Evolutionary conservation across 2,797 vertebrate genomes (phyloP).

Genomic region (Labeo calbasu): DNA sequence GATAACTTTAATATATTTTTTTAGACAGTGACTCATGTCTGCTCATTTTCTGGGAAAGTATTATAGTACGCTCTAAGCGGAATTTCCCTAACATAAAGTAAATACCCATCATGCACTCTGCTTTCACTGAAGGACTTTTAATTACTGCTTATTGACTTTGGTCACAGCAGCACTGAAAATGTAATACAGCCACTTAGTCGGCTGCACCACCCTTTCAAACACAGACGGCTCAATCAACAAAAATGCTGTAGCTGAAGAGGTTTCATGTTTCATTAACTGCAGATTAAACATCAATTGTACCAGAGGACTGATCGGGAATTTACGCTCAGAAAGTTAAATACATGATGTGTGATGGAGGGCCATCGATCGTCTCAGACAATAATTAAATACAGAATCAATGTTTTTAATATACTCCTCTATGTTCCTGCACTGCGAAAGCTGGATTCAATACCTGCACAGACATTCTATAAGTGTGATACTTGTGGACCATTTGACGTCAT

Average conservation of each 20-base stretch:
- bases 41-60: neutral
- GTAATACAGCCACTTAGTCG: constrained; percentile 36
- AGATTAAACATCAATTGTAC: constrained; percentile 14
- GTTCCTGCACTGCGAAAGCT: neutral
- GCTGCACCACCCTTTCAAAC: constrained; percentile 18
- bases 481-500: neutral
- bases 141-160: constrained; percentile 45
- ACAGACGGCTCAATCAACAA: constrained; percentile 24
- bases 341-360: constrained; percentile 2
- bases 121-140: constrained; percentile 27
- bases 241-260: neutral
- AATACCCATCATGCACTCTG: neutral
- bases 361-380: neutral
- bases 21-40: neutral
- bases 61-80: neutral
- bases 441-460: neutral
- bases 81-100: constrained; percentile 18
- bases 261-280: constrained; percentile 38
- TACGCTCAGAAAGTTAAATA: constrained; percentile 4
- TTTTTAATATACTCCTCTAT: neutral
- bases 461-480: neutral
- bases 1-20: neutral
- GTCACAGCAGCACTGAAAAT: constrained; percentile 40
- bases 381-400: neutral
- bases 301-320: neutral